Evolutionary conservation across 1,140 invertebrate species (phyloP), one percentile per base, ranked within the genome.

Genomic region (Yoshiicerus persimilis): DNA sequence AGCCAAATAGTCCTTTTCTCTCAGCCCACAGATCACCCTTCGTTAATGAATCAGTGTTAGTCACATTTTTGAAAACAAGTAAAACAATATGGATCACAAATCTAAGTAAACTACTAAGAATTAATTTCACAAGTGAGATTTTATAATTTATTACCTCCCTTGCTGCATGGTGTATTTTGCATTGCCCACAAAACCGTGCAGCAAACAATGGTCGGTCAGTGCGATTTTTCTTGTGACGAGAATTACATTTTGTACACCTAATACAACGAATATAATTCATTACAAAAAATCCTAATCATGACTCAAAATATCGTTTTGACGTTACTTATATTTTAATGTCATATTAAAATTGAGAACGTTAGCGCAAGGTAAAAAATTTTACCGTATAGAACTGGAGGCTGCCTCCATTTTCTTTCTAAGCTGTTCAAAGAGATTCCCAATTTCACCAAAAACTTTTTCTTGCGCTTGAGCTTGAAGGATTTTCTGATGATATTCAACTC

Each of bases 1-100:
- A 95, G 83, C 97, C 97, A 93, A 97, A 94, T 93, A 96, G 94
- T 90, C 95, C 90, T 90, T 87, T 94, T 70, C 96, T 97, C 93
- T 99, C 97, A 70, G 97, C 97, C 98, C 98, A 98, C 90, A 99
- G 97, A 92, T 99, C 98, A 89, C 96, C 97, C 97, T 98, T 92
- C 75, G 87, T 85, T 11, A 6, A 27, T n/a, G n/a, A n/a, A n/a
- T n/a, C n/a, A n/a, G n/a, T n/a, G n/a, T n/a, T n/a, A 47, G 27
- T 16, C 10, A 84, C n/a, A 56, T 11, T n/a, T n/a, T n/a, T n/a
- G n/a, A n/a, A n/a, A n/a, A n/a, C n/a, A n/a, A n/a, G n/a, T n/a
- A n/a, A n/a, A n/a, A n/a, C n/a, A n/a, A n/a, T n/a, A n/a, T n/a
- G n/a, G n/a, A n/a, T n/a, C n/a, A n/a, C n/a, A n/a, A n/a, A n/a